Percentiles rank a stretch among this genome's conserved stretches.
Conservation (phyloP, 2,888 invertebrate species). For the Mythimna albipuncta region DNA sequence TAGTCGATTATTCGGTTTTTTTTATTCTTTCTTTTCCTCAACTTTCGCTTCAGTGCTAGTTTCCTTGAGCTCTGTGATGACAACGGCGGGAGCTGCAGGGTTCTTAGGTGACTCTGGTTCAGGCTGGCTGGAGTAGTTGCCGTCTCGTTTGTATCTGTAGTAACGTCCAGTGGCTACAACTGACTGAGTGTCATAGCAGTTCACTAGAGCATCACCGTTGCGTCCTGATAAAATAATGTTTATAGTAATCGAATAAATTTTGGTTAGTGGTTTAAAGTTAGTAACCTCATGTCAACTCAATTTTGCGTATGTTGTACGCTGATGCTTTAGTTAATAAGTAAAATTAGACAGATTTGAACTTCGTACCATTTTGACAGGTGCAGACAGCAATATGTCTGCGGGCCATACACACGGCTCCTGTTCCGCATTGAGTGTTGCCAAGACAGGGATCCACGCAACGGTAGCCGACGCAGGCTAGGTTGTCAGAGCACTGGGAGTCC, state of each 20-base stretch:
- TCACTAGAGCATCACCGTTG: constrained; percentile 91
- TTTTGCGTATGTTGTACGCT: not conserved
- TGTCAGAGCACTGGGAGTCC: constrained; percentile 94
- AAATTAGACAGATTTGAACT: not conserved
- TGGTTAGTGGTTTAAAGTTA: not conserved
- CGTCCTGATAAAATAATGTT: constrained; percentile 84
- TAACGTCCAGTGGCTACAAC: constrained; percentile 82
- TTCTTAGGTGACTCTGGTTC: constrained; percentile 48
- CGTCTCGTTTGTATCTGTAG: constrained; percentile 86
- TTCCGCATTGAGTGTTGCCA: constrained; percentile 93
- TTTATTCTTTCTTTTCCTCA: constrained; percentile 68
- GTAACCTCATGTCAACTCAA: not conserved
- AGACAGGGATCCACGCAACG: constrained; percentile 94
- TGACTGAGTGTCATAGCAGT: constrained; percentile 88
- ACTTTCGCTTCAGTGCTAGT: constrained; percentile 46
- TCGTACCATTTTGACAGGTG: constrained; percentile 93
- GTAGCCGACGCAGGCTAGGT: constrained; percentile 94
- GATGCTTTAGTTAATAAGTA: not conserved
- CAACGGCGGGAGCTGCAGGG: constrained; percentile 56
- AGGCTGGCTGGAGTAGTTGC: constrained; percentile 70
- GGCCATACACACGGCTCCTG: constrained; percentile 94
- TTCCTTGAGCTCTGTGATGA: constrained; percentile 60
- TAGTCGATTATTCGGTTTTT: constrained; percentile 36
- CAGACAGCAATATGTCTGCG: constrained; percentile 95
- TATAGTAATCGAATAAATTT: not conserved